A percentile compares a stretch with the other conserved stretches of the same genome.
These are phyloP conservation scores for Molorchus minor DNA, from an alignment of 2,888 invertebrate species.

Conservation along the genomic window DNA sequence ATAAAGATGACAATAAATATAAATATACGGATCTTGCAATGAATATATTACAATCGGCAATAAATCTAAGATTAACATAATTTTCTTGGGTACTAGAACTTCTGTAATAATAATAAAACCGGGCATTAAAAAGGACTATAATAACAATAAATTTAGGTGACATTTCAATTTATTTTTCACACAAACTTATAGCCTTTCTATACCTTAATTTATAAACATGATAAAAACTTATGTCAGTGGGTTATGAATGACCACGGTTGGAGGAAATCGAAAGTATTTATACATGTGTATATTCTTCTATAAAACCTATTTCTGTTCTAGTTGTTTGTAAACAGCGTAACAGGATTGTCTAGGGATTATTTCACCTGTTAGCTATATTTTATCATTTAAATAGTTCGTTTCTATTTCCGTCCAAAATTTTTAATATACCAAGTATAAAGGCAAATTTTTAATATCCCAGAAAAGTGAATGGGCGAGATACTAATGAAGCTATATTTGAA, in stretches of 20 bases:
- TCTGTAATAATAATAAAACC: neutral
- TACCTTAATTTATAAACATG: neutral
- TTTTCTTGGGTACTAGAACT: too few relatives aligned
- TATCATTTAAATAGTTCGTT: neutral
- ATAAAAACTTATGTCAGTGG: neutral
- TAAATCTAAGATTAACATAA: constrained; percentile 20
- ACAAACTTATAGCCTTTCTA: neutral
- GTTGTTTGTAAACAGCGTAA: constrained; percentile 15
- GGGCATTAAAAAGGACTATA: neutral
- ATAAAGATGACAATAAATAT: neutral
- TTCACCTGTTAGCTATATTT: constrained; percentile 17
- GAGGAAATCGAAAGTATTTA: constrained; percentile 3
- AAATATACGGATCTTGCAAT: neutral
- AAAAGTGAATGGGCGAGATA: too few relatives aligned
- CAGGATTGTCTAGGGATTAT: neutral
- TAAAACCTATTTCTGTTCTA: constrained; percentile 15
- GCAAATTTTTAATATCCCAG: too few relatives aligned
- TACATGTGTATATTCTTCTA: neutral
- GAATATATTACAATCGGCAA: constrained; percentile 14
- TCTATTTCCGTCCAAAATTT: neutral
- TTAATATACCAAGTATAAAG: too few relatives aligned
- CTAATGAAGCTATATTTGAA: too few relatives aligned
- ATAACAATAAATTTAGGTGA: constrained; percentile 13
- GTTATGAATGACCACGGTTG: neutral
- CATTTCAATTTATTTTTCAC: constrained; percentile 9